These are phyloP conservation scores for Neolamprologus sp. DNA, from an alignment of 2,113 vertebrate genomes.

Conservation along the genomic window DNA sequence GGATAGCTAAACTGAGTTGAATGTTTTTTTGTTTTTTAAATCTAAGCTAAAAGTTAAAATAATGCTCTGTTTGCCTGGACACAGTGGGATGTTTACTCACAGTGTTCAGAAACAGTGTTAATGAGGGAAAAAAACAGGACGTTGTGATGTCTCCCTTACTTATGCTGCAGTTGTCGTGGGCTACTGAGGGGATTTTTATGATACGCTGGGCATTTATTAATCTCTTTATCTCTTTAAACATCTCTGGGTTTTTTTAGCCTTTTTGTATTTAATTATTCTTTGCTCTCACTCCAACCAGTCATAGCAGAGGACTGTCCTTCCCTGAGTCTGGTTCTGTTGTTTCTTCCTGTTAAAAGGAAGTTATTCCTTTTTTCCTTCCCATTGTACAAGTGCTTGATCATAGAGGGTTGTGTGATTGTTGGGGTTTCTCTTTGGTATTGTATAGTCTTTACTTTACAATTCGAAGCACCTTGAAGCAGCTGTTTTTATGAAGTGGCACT, in stretches of 20 bases:
- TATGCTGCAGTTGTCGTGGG: background rate
- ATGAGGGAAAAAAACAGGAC: rapidly evolving
- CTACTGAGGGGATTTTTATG: background rate
- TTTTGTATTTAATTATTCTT: background rate
- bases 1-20: background rate
- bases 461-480: background rate
- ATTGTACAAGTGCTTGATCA: background rate
- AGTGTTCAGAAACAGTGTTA: background rate
- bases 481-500: background rate
- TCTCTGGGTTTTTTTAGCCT: rapidly evolving
- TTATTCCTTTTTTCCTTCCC: background rate
- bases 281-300: background rate
- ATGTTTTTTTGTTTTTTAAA: background rate
- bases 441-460: background rate
- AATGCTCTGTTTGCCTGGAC: background rate
- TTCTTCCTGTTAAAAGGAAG: background rate
- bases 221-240: background rate
- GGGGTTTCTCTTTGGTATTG: background rate
- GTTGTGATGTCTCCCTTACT: background rate
- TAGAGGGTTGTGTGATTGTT: background rate
- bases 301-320: background rate
- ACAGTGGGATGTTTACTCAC: background rate
- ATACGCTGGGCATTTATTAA: background rate
- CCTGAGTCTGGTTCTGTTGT: background rate
- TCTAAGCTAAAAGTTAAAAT: background rate